These are phyloP conservation scores for Luscinia luscinia DNA, from an alignment of 2,797 vertebrate genomes.

Conservation along the genomic window DNA sequence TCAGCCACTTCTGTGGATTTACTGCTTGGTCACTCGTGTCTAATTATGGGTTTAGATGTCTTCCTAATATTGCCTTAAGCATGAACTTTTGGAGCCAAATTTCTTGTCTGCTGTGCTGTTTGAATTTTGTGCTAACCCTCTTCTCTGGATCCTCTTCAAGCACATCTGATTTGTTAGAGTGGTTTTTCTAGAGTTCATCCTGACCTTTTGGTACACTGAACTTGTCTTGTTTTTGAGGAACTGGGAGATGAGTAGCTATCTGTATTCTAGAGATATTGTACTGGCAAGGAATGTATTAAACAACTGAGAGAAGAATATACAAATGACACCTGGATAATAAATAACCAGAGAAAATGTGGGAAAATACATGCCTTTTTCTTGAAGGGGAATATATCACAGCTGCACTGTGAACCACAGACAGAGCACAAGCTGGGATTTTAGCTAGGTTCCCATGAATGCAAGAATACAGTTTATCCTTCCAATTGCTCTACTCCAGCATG, in stretches of 20 bases:
- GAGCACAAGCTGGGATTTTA: neutral
- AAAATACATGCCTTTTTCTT: slow-evolving; percentile 2
- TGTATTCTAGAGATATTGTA: neutral
- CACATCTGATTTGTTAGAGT: neutral
- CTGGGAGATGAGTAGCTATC: neutral
- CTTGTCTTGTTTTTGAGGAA: neutral
- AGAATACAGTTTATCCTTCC: slow-evolving; percentile 18
- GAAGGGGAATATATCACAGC: slow-evolving; percentile 1
- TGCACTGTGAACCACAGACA: slow-evolving; percentile 2
- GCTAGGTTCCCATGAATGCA: slow-evolving; percentile 2
- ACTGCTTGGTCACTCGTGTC: neutral
- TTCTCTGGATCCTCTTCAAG: neutral
- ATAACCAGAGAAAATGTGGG: neutral
- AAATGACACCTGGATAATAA: slow-evolving; percentile 48
- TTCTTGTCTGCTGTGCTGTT: neutral
- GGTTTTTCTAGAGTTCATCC: neutral
- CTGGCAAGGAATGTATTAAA: slow-evolving; percentile 12
- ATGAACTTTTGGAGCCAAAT: neutral
- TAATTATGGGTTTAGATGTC: neutral
- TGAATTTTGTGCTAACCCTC: neutral
- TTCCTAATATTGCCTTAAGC: neutral
- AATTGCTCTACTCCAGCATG: neutral
- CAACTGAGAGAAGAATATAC: neutral
- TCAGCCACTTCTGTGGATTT: neutral
- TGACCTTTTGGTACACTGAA: neutral